These are phyloP conservation scores for Gulo gulo DNA, from an alignment of 2,113 vertebrate genomes.

Conservation along the genomic window DNA sequence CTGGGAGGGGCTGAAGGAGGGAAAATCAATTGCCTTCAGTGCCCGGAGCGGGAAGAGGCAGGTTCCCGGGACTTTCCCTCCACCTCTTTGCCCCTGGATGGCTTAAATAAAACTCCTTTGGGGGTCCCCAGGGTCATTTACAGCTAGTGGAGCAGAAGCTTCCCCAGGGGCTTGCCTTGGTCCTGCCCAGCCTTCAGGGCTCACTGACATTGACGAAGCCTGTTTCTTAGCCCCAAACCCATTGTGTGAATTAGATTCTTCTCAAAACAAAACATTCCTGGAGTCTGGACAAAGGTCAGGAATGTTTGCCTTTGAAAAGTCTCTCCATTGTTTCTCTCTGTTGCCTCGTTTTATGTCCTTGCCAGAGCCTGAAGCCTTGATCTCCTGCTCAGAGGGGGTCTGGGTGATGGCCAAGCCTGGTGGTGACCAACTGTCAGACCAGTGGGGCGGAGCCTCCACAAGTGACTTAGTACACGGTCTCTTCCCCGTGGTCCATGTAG, in stretches of 20 bases:
- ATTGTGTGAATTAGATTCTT: not conserved
- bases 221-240: not conserved
- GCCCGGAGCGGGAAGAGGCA: not conserved
- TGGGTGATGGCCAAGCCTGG: not conserved
- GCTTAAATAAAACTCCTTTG: not conserved
- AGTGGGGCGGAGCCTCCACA: not conserved
- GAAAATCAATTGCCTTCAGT: not conserved
- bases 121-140: not conserved
- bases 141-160: not conserved
- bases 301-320: not conserved
- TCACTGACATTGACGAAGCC: not conserved
- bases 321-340: not conserved
- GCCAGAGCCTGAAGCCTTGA: not conserved
- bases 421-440: not conserved
- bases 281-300: not conserved
- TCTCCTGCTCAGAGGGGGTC: not conserved
- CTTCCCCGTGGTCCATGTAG: not conserved
- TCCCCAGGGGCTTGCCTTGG: not conserved
- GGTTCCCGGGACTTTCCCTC: not conserved
- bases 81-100: not conserved
- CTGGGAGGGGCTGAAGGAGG: not conserved
- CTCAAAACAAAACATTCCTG: not conserved
- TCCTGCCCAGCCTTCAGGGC: not conserved
- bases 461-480: not conserved
- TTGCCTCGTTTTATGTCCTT: not conserved